phyloP scores from a whole-genome alignment of 2,888 invertebrate genomes.

The Melipona bicolor region DNA sequence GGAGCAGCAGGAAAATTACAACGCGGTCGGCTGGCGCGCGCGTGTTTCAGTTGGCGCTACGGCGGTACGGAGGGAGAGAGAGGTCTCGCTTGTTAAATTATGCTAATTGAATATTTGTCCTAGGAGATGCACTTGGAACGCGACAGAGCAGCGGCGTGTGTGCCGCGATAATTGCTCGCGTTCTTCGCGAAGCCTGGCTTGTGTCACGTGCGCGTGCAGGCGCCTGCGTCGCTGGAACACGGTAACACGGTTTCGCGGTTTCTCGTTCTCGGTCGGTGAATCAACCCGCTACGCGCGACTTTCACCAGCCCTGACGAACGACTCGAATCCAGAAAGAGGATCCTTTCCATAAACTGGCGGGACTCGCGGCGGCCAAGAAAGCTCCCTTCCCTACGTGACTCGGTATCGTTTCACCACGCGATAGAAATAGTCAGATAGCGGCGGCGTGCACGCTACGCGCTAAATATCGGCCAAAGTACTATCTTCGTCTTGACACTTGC shows the following conservation, averaged over 20 bases:
- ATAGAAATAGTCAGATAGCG: conserved; percentile 1
- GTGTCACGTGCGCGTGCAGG: neutral
- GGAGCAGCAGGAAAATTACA: conserved; percentile 39
- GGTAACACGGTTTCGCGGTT: neutral
- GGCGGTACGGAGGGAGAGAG: too few species aligned
- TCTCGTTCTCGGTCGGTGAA: neutral
- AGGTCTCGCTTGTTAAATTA: conserved; percentile 29
- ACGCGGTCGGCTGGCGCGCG: neutral
- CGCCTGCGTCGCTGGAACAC: too few species aligned
- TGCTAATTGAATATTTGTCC: conserved; percentile 47
- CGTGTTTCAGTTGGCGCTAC: neutral
- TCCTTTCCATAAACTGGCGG: neutral
- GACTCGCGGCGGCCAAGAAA: neutral
- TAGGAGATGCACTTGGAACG: neutral
- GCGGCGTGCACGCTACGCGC: conserved; percentile 18
- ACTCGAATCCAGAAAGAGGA: too few species aligned
- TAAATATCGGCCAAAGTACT: conserved; percentile 16
- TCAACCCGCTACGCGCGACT: neutral
- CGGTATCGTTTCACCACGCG: neutral
- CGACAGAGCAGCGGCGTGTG: neutral
- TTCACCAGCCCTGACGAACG: too few species aligned
- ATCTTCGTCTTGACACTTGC: neutral
- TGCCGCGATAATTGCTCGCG: conserved; percentile 16
- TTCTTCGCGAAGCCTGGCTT: neutral
- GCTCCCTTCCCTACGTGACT: neutral